phyloP scores from a whole-genome alignment of 2,888 invertebrate genomes.

The Eupithecia tripunctaria region DNA sequence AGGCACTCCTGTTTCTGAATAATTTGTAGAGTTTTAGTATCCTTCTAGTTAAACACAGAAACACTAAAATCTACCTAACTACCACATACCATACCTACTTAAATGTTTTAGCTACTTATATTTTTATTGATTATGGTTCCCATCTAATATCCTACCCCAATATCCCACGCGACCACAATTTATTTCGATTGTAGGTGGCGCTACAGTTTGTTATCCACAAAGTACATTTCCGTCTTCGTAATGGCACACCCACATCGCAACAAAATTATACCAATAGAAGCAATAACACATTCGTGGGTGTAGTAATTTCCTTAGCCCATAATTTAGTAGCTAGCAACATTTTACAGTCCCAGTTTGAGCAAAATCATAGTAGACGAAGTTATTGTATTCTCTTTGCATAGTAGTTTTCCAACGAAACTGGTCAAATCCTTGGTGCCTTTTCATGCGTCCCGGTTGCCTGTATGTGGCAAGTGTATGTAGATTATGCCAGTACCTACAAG shows the following conservation, averaged over 20 bases:
- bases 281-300: slow-evolving; percentile 9
- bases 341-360: neutral
- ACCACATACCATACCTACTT: neutral
- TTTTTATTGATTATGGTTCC: neutral
- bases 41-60: neutral
- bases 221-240: slow-evolving; percentile 16
- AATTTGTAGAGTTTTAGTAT: neutral
- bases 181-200: slow-evolving; percentile 13
- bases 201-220: slow-evolving; percentile 10
- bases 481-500: no score
- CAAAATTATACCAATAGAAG: slow-evolving; percentile 5
- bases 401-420: neutral
- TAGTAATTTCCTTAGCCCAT: slow-evolving; percentile 6
- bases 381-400: no score
- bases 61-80: neutral
- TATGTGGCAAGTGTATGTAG: no score
- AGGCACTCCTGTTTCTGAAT: neutral
- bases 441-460: no score
- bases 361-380: no score
- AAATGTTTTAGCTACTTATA: neutral
- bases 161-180: neutral
- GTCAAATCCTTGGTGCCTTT: neutral
- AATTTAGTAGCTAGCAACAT: neutral
- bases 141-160: neutral
- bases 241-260: slow-evolving; percentile 16